Percentiles rank a stretch among this genome's conserved stretches.
These are phyloP conservation scores for Sebastes diaconus DNA, from an alignment of 2,797 vertebrate genomes.

Conservation along the genomic window DNA sequence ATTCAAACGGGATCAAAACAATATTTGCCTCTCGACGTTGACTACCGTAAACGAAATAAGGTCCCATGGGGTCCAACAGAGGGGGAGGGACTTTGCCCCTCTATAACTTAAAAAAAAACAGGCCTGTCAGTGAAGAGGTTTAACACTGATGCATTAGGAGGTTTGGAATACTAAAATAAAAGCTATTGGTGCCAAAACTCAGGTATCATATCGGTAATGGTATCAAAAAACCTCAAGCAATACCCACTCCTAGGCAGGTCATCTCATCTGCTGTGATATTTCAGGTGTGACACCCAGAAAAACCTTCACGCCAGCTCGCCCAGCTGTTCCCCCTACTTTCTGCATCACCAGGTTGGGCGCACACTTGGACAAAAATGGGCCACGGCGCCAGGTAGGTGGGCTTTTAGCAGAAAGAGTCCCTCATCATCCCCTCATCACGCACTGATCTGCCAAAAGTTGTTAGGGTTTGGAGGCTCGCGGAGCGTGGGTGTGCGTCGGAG, in stretches of 20 bases:
- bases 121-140: background rate
- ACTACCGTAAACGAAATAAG: too few species aligned
- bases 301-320: background rate
- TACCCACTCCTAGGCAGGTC: background rate
- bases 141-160: background rate
- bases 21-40: too few species aligned
- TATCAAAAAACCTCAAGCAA: background rate
- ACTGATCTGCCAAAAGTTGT: constrained; percentile 77
- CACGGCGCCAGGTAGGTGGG: constrained; percentile 57
- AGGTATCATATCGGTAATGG: background rate
- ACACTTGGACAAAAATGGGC: constrained; percentile 42
- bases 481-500: constrained; percentile 80
- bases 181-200: background rate
- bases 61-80: too few species aligned
- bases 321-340: constrained; percentile 33
- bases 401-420: constrained; percentile 64
- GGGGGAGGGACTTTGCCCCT: too few species aligned
- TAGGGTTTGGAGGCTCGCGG: constrained; percentile 69
- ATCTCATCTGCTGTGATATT: background rate
- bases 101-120: background rate
- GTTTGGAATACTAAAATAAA: background rate
- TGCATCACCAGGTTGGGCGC: constrained; percentile 18
- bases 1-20: too few species aligned
- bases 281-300: constrained; percentile 2
- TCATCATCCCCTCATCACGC: constrained; percentile 68